Evolutionary conservation across 2,888 invertebrate species (phyloP).

Genomic region (Peribatodes rhomboidaria): DNA sequence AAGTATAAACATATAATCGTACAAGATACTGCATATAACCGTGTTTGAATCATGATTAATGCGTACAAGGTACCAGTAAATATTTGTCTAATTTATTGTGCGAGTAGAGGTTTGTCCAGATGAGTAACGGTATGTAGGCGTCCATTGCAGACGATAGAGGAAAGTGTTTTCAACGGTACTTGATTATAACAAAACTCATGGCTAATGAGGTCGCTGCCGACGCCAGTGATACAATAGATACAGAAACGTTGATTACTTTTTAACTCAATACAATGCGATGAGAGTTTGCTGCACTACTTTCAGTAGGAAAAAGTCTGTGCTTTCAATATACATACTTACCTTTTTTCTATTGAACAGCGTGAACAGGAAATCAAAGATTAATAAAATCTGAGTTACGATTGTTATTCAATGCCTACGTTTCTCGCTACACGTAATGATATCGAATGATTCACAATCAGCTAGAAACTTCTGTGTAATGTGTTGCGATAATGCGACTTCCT

Average conservation of each 20-base stretch:
- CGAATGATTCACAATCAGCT: conserved; percentile 25
- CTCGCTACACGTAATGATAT: conserved; percentile 23
- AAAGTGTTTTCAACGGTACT: conserved; percentile 78
- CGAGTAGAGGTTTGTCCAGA: conserved; percentile 40
- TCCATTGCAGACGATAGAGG: conserved; percentile 52
- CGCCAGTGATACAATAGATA: conserved; percentile 45
- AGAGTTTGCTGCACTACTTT: conserved; percentile 36
- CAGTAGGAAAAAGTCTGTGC: no score
- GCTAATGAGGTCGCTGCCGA: conserved; percentile 68
- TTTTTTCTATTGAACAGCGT: background rate
- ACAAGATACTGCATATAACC: conserved; percentile 7
- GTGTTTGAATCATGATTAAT: conserved; percentile 35
- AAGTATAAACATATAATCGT: background rate
- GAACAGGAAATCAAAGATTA: conserved; percentile 13
- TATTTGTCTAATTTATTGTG: conserved; percentile 45
- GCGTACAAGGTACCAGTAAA: conserved; percentile 43
- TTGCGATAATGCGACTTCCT: conserved; percentile 30
- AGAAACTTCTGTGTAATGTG: conserved; percentile 17
- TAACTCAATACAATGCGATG: conserved; percentile 28
- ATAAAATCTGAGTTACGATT: conserved; percentile 7
- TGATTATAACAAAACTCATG: conserved; percentile 67
- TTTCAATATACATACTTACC: conserved; percentile 26
- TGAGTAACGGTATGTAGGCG: conserved; percentile 51
- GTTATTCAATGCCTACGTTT: conserved; percentile 16
- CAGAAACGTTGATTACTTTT: conserved; percentile 37